Evolutionary conservation across 2,797 vertebrate species (phyloP), one percentile per base, ranked within the genome.

Genomic region (Liasis olivaceus): DNA sequence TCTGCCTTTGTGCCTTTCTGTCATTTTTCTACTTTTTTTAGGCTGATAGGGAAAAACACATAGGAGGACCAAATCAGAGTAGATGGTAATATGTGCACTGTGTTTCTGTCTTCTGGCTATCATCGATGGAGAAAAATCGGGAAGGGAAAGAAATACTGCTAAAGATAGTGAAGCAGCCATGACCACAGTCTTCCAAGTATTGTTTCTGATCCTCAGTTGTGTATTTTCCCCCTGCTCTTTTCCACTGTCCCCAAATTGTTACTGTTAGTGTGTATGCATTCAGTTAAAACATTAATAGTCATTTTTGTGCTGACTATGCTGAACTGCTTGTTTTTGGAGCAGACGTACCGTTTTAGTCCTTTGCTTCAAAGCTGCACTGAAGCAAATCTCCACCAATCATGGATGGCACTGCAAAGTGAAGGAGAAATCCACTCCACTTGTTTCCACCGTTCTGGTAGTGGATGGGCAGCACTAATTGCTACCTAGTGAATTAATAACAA

Each of bases 11-110:
- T 64, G 60, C 8, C 47, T 87, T 58, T 14, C 86, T 81, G 72
- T 36, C 59, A 84, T 62, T 90, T 63, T 47, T 62, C 63, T 92
- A n/a, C 66, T 92, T 60, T 81, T 88, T 14, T 64, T 36, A 92
- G 69, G 9, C n/a, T 58, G 5, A 47, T 58, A 4, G 63, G 22
- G 6, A 72, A 31, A 9, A 51, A 85, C 64, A 26, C 60, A 20
- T 24, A 9, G 36, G 42, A 63, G 15, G 22, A 42, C 47, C 56
- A 81, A 88, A 88, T 81, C 63, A 22, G 26, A 72, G 64, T 87
- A 59, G 22, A 36, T 90, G 62, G 63, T 17, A 60, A 69, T 87
- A 1, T 1, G 7, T 69, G 20, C 28, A 63, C 4, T 47, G 17
- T 15, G 64, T 69, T 64, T 84, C 28, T 56, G 17, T 66, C 62